A percentile compares a stretch with the other conserved stretches of the same genome.
Conservation (phyloP, 2,113 vertebrate species). For the Phocoena sinus region DNA sequence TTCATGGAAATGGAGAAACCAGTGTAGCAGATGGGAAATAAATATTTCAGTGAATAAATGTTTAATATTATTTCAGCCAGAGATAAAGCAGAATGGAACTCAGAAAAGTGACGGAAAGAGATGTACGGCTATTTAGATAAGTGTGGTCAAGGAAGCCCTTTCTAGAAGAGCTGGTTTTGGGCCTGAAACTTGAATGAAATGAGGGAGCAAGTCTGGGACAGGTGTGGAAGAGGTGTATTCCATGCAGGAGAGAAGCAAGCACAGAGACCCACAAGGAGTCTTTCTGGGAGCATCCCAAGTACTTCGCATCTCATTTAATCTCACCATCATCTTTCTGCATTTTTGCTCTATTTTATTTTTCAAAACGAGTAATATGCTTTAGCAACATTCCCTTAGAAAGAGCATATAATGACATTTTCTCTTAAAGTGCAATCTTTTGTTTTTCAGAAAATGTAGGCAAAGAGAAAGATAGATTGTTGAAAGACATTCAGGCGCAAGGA, state of each 20-base stretch:
- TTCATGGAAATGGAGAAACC: neutral
- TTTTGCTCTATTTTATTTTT: conserved; percentile 15
- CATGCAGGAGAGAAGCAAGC: no score
- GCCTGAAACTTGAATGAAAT: neutral
- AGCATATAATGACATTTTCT: neutral
- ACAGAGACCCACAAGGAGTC: neutral
- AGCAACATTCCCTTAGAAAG: neutral
- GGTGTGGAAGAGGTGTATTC: neutral
- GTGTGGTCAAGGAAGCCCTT: neutral
- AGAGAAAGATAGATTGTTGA: neutral
- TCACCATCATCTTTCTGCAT: neutral
- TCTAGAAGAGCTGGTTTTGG: neutral
- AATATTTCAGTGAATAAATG: neutral
- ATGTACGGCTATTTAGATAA: neutral
- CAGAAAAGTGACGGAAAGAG: neutral
- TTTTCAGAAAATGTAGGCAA: neutral
- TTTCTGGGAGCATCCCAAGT: accelerated
- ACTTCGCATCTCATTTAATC: neutral
- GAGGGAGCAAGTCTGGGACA: neutral
- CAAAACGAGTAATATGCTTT: neutral
- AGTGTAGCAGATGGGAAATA: neutral
- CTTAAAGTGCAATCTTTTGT: neutral
- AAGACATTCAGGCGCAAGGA: neutral
- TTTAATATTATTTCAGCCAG: neutral
- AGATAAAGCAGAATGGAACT: neutral